A percentile compares a stretch with the other conserved stretches of the same genome.
These are phyloP conservation scores for Alcedo atthis DNA, from an alignment of 2,797 vertebrate species.

Conservation along the genomic window DNA sequence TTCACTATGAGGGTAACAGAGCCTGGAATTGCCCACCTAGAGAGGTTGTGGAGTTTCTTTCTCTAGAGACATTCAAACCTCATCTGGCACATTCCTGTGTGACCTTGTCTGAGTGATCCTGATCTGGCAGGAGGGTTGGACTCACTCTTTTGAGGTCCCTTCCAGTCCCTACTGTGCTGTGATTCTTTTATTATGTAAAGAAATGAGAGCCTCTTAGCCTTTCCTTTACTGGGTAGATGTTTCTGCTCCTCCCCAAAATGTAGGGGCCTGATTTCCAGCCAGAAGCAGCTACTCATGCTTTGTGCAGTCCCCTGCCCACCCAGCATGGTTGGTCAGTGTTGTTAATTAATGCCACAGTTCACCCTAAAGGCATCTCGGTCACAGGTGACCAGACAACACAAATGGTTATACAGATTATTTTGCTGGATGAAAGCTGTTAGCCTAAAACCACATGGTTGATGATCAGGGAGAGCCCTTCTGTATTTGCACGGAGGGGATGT, in stretches of 20 bases:
- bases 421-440: background rate
- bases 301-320: background rate
- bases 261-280: background rate
- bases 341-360: background rate
- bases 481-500: fast-evolving
- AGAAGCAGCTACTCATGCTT: background rate
- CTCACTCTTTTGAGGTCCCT: no score
- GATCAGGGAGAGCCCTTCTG: background rate
- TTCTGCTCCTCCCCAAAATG: background rate
- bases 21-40: no score
- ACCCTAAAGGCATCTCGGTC: background rate
- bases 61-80: no score
- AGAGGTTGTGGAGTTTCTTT: no score
- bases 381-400: background rate
- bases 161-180: no score
- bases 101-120: no score
- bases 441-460: background rate
- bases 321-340: fast-evolving
- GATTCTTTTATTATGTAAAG: background rate
- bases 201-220: background rate
- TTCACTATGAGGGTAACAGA: no score
- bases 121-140: no score
- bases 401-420: background rate
- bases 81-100: no score
- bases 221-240: background rate